phyloP scores from a whole-genome alignment of 1,140 invertebrate species.

The Pseudomyrmex sp. region DNA sequence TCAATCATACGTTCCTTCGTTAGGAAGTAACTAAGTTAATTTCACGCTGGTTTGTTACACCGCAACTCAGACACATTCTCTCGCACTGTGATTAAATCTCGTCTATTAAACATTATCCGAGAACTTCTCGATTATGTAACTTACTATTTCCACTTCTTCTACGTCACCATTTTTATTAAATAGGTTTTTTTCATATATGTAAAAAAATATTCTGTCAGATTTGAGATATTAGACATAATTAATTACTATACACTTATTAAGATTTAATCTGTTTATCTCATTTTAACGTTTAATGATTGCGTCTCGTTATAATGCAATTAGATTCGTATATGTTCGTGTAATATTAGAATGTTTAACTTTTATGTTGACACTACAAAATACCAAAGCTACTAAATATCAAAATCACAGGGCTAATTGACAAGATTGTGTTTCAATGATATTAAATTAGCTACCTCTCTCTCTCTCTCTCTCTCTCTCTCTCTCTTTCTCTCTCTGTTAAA shows the following conservation, averaged over 20 bases:
- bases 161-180: background rate
- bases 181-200: background rate
- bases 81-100: conserved; percentile 10
- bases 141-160: no score
- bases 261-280: background rate
- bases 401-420: conserved; percentile 54
- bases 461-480: conserved; percentile 12
- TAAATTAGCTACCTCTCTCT: conserved; percentile 37
- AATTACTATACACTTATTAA: background rate
- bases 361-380: conserved; percentile 8
- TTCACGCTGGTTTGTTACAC: background rate
- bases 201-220: background rate
- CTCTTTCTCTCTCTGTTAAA: no score
- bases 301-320: conserved; percentile 1
- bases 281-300: background rate
- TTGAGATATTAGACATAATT: background rate
- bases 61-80: background rate
- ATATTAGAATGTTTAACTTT: conserved; percentile 33
- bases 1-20: conserved; percentile 30
- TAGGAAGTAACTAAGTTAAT: conserved; percentile 38
- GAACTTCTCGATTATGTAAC: background rate
- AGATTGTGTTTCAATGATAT: conserved; percentile 57
- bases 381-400: conserved; percentile 42
- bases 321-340: conserved; percentile 6
- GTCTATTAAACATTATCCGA: background rate